phyloP scores from a whole-genome alignment of 1,140 invertebrate species.

The Tenebrio molitor region DNA sequence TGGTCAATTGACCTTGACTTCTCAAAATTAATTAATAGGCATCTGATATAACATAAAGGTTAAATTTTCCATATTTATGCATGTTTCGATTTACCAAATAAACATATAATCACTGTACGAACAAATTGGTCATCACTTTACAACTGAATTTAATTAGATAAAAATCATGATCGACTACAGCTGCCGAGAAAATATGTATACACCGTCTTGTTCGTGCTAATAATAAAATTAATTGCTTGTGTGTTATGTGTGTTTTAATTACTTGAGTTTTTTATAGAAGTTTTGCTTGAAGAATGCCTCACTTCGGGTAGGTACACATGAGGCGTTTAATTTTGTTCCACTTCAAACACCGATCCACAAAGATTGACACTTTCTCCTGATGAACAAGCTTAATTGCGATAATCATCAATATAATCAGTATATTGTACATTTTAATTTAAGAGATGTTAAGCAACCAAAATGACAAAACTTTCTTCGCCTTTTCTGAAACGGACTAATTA shows the following conservation, averaged over 20 bases:
- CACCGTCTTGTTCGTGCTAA: no score
- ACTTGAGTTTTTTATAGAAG: no score
- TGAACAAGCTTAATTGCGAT: slow-evolving; percentile 31
- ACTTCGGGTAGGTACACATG: no score
- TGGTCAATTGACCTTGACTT: slow-evolving; percentile 17
- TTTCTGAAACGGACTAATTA: neutral
- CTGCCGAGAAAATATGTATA: no score
- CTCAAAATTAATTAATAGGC: slow-evolving; percentile 18
- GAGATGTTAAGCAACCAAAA: slow-evolving; percentile 4
- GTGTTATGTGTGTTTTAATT: no score
- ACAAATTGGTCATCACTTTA: no score
- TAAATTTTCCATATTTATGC: slow-evolving; percentile 19
- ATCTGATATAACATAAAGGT: slow-evolving; percentile 18
- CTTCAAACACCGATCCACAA: slow-evolving; percentile 8
- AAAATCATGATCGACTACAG: no score
- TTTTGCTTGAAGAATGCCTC: no score
- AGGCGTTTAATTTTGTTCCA: slow-evolving; percentile 9
- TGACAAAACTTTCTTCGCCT: slow-evolving; percentile 11
- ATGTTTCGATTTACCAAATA: slow-evolving; percentile 2
- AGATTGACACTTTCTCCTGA: slow-evolving; percentile 27
- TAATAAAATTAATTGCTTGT: no score
- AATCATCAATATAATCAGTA: slow-evolving; percentile 21
- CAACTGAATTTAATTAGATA: no score
- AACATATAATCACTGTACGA: neutral
- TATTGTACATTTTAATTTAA: slow-evolving; percentile 14